Evolutionary conservation across 2,888 invertebrate genomes (phyloP).

Genomic region (Polydrusus pterygomalis): DNA sequence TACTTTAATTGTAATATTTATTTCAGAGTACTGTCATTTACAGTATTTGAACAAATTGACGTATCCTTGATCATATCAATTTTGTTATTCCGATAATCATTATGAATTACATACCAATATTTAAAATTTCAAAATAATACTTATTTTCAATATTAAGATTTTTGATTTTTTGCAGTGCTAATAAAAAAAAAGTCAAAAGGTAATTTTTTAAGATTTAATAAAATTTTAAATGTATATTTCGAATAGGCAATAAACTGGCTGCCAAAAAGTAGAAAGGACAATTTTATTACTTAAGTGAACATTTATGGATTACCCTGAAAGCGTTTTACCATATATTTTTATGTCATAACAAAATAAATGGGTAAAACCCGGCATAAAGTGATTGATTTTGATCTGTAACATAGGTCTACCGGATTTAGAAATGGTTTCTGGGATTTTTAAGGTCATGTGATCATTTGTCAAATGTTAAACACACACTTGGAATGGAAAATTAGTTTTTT

Average conservation of each 20-base stretch:
- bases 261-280: slow-evolving; percentile 3
- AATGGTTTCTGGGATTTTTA: not conserved
- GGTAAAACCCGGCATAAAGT: not conserved
- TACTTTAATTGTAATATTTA: too few relatives aligned
- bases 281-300: slow-evolving; percentile 13
- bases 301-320: slow-evolving; percentile 8
- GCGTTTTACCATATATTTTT: slow-evolving; percentile 16
- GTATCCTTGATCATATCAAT: too few relatives aligned
- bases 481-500: not conserved
- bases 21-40: too few relatives aligned
- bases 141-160: too few relatives aligned
- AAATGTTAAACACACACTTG: not conserved
- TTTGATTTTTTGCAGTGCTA: too few relatives aligned
- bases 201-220: not conserved
- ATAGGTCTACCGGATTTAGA: not conserved
- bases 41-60: too few relatives aligned
- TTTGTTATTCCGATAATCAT: too few relatives aligned
- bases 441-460: not conserved
- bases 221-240: not conserved
- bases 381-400: slow-evolving; percentile 7
- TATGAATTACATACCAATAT: too few relatives aligned
- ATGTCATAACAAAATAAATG: slow-evolving; percentile 13
- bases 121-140: too few relatives aligned
- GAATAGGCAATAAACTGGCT: not conserved
- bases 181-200: not conserved